A percentile compares a stretch with the other conserved stretches of the same genome.
phyloP scores from a whole-genome alignment of 2,113 vertebrate genomes.

The Scytalopus superciliaris region DNA sequence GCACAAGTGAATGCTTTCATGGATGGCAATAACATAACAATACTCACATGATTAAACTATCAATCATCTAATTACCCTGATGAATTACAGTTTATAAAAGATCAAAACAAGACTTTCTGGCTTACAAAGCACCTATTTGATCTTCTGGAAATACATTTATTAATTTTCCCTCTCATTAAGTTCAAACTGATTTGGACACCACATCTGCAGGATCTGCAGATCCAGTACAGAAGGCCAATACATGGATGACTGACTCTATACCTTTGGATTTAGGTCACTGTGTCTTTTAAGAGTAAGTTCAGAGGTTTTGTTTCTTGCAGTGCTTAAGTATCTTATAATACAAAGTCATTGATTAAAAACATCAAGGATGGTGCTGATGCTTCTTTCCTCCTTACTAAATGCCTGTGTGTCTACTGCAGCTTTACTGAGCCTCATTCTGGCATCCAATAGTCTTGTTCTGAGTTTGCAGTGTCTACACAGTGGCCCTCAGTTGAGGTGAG shows the following conservation, averaged over 20 bases:
- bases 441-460: neutral
- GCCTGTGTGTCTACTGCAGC: neutral
- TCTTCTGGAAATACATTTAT: neutral
- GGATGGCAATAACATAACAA: neutral
- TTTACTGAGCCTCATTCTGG: neutral
- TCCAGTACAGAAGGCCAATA: neutral
- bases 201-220: neutral
- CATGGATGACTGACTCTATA: rapidly evolving
- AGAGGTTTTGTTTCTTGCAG: neutral
- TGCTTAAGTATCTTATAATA: neutral
- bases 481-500: neutral
- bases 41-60: neutral
- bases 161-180: neutral
- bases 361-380: neutral
- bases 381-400: neutral
- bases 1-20: neutral
- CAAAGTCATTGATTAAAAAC: neutral
- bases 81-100: neutral
- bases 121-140: neutral
- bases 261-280: neutral
- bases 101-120: neutral
- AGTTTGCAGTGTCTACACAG: neutral
- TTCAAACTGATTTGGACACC: neutral
- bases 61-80: neutral
- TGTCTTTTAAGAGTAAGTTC: neutral